phyloP scores from a whole-genome alignment of 2,113 vertebrate species.

The Acrocephalus arundinaceus region DNA sequence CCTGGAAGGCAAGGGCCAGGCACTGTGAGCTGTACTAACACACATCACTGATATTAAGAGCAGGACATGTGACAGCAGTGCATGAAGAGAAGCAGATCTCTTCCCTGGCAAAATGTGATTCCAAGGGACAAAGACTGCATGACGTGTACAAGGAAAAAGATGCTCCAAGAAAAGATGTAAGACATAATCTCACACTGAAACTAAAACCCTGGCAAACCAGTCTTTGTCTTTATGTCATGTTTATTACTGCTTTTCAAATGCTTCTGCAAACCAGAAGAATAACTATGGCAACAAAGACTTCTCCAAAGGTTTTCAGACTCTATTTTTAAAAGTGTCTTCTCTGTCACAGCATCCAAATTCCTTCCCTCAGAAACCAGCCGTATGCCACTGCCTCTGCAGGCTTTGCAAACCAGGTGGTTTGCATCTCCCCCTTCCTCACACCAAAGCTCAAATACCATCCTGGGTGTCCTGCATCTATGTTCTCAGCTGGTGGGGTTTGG shows the following conservation, averaged over 20 bases:
- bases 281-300: constrained; percentile 71
- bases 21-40: neutral
- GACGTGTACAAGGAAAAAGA: neutral
- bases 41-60: neutral
- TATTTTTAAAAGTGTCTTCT: constrained; percentile 44
- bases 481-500: neutral
- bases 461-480: neutral
- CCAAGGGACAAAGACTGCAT: neutral
- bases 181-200: neutral
- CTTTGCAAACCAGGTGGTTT: neutral
- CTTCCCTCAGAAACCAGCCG: neutral
- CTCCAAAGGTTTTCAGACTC: constrained; percentile 27
- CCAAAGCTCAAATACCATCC: neutral
- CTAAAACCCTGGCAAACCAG: neutral
- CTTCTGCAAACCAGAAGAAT: constrained; percentile 43
- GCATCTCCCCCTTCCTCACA: neutral
- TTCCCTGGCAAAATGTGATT: neutral
- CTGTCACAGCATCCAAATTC: constrained; percentile 16
- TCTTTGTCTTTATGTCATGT: constrained; percentile 6
- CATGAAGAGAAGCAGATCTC: neutral
- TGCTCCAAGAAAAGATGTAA: neutral
- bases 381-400: neutral
- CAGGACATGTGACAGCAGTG: rapidly evolving
- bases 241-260: constrained; percentile 45
- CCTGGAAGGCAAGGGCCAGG: neutral